These are phyloP conservation scores for Poeciliopsis occidentalis DNA, from an alignment of 2,113 vertebrate species.

Conservation along the genomic window DNA sequence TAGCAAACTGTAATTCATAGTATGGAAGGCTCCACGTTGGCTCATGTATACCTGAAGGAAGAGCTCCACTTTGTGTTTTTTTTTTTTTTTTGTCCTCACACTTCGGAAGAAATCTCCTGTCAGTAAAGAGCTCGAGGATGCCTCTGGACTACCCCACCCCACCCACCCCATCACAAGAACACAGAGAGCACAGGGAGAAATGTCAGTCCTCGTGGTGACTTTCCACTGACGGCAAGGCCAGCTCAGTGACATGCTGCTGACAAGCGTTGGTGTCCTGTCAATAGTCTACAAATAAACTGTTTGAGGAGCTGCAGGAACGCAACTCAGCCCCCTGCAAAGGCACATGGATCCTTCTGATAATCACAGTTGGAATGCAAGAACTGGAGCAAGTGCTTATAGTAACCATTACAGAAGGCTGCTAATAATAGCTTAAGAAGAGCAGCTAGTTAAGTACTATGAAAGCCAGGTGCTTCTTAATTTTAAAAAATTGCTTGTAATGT, in stretches of 20 bases:
- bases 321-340: conserved; percentile 32
- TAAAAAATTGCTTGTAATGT: not conserved
- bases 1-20: not conserved
- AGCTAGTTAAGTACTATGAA: conserved; percentile 36
- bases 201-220: conserved; percentile 47
- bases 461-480: conserved; percentile 25
- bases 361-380: conserved; percentile 55
- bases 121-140: conserved; percentile 48
- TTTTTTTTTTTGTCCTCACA: conserved; percentile 3
- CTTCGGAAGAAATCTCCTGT: conserved; percentile 48
- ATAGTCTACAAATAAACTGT: conserved; percentile 76
- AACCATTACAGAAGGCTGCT: conserved; percentile 61
- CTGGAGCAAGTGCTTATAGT: conserved; percentile 56
- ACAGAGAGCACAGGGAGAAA: conserved; percentile 14
- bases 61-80: too few relatives aligned
- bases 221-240: conserved; percentile 60
- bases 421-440: conserved; percentile 62
- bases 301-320: conserved; percentile 61
- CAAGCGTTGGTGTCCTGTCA: conserved; percentile 64
- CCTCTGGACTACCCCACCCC: conserved; percentile 25
- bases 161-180: not conserved
- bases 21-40: not conserved
- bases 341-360: conserved; percentile 70
- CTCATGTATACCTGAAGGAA: not conserved
- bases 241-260: conserved; percentile 68